A percentile compares a stretch with the other conserved stretches of the same genome.
Evolutionary conservation across 2,888 invertebrate genomes (phyloP).

Genomic region (Caenorhabditis sinica): DNA sequence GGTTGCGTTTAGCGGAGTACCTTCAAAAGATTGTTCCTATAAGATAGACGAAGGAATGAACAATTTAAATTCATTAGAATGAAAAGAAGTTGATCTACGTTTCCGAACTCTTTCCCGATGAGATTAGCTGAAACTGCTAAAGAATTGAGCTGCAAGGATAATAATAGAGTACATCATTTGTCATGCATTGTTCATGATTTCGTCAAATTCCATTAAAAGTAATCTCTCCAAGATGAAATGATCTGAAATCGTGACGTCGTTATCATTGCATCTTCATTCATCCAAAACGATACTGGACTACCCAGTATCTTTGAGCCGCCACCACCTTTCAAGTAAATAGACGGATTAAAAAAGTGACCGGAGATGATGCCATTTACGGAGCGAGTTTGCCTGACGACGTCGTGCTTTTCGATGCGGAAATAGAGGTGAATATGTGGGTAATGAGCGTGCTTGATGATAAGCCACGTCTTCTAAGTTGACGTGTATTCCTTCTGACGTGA

Average conservation of each 20-base stretch:
- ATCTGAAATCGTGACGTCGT: slow-evolving; percentile 37
- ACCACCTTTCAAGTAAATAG: slow-evolving; percentile 44
- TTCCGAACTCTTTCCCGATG: too few species aligned
- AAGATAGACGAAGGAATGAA: too few species aligned
- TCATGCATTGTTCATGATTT: not conserved
- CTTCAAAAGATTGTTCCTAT: too few species aligned
- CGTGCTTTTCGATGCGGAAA: slow-evolving; percentile 58
- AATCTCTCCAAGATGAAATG: not conserved
- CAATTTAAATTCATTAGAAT: too few species aligned
- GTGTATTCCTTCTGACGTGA: slow-evolving; percentile 50
- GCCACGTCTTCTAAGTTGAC: slow-evolving; percentile 32
- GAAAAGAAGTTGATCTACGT: too few species aligned
- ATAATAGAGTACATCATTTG: not conserved
- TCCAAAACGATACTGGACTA: slow-evolving; percentile 13
- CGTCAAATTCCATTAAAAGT: not conserved
- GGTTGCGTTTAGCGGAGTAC: too few species aligned
- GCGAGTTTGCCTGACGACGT: slow-evolving; percentile 33
- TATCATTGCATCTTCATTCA: not conserved
- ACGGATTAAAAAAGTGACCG: slow-evolving; percentile 57
- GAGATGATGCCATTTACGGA: slow-evolving; percentile 56
- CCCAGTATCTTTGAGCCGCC: slow-evolving; percentile 20
- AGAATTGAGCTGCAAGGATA: not conserved
- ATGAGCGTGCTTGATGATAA: slow-evolving; percentile 57
- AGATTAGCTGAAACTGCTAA: too few species aligned
- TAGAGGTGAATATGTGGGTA: slow-evolving; percentile 53